Base-by-base conservation (phyloP, 2,888 invertebrate species). In the Clepsis dumicolana region DNA sequence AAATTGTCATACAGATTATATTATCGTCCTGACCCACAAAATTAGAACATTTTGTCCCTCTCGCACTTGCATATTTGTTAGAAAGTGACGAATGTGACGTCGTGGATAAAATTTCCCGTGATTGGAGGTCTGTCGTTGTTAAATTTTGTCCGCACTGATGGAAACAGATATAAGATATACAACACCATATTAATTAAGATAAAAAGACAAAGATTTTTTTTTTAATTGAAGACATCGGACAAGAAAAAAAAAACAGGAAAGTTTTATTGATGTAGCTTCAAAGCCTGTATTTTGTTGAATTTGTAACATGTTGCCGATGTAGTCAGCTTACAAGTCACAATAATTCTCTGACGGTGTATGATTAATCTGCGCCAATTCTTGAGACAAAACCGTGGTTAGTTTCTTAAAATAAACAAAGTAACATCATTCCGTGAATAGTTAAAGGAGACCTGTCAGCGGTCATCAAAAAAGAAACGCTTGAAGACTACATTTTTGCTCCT, bases 241-340 rank as follows among this genome's bases (percentile, higher is more conserved):
- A 1, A n/a, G 27, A 61, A 27, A 48, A 16, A n/a, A 61, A 24
- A 24, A 5, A 18, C 8, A 61, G 21, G n/a, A 61, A 48, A 21
- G n/a, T n/a, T n/a, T 10, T 1, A 10, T 35, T 35, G 29, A 0
- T 29, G 29, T 29, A 29, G 29, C 4, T 29, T n/a, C n/a, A n/a
- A n/a, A n/a, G n/a, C n/a, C n/a, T n/a, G n/a, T n/a, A n/a, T n/a
- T n/a, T n/a, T n/a, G n/a, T n/a, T n/a, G n/a, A n/a, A n/a, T n/a
- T n/a, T n/a, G n/a, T n/a, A 8, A 18, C 44, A 44, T 44, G 44
- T 16, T 44, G n/a, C n/a, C 53, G 54, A 56, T 48, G 44, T 48
- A 29, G 32, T 56, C 64, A 32, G 29, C 14, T 64, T 64, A 64
- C 12, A 44, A 44, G 48, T 32, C 21, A 56, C 44, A 35, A 48